Evolutionary conservation across 2,797 vertebrate species (phyloP).

Genomic region (Calcarius lapponicus): DNA sequence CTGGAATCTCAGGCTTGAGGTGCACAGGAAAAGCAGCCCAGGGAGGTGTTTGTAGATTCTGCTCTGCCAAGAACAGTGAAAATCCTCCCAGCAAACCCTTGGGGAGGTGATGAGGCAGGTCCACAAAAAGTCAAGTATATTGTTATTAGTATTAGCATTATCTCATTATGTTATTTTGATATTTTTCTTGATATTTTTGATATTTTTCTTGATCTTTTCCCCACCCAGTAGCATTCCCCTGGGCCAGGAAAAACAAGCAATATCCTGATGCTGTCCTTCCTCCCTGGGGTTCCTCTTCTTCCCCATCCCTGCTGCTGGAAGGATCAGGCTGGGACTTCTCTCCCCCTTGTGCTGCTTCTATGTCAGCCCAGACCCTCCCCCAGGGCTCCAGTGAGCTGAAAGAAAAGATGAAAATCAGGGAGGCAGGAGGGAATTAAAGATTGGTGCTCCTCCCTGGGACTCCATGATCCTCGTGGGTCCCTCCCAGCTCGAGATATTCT

Average conservation of each 20-base stretch:
- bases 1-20: not conserved
- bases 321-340: not conserved
- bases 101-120: not conserved
- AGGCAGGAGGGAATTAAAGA: accelerated
- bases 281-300: not conserved
- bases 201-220: not conserved
- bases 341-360: not conserved
- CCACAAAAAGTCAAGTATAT: not conserved
- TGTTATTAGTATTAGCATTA: not conserved
- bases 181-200: too few species aligned
- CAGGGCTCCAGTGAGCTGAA: not conserved
- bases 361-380: too few species aligned
- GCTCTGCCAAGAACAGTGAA: not conserved
- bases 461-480: accelerated
- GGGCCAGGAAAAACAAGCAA: not conserved
- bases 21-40: accelerated
- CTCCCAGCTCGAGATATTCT: not conserved
- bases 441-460: not conserved
- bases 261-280: not conserved
- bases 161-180: not conserved
- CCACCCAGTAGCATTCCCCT: not conserved
- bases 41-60: not conserved
- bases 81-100: not conserved
- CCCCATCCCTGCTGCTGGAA: not conserved
- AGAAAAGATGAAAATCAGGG: not conserved